Evolutionary conservation across 2,113 vertebrate genomes (phyloP), one percentile per base, ranked within the genome.

Genomic region (Pseudolaguvia tuberculata): DNA sequence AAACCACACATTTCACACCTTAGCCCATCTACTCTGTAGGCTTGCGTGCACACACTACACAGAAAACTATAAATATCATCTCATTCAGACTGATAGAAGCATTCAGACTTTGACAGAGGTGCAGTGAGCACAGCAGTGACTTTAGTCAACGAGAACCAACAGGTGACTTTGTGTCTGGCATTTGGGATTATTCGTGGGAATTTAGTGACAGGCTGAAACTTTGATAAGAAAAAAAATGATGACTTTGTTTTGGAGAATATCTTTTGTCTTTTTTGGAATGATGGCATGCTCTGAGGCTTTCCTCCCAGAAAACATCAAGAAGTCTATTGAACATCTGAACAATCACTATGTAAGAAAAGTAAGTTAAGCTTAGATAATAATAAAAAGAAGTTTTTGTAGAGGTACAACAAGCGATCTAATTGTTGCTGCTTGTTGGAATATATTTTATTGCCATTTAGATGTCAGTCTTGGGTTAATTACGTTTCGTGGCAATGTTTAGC

Each of bases 1-100:
- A 42, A 65, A 45, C 72, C 61, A 68, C 72, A 78, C n/a, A 55
- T 25, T 80, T 81, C 80, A 78, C 80, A 81, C 80, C 76, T 81
- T 70, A 57, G 55, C 65, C 63, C 52, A 75, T 68, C 57, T 48
- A 67, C 68, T 63, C 4, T 68, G 57, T 52, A 17, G 47, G 57
- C 72, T 59, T 2, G n/a, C 29, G 52, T n/a, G 25, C 66, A 39
- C 48, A 35, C 67, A 71, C 75, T 76, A 47, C 73, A 39, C 42
- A 68, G 65, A 70, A 65, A 75, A 75, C 72, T 81, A 81, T 81
- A 81, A 78, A 81, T 76, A 80, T 23, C 61, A n/a, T 72, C 70
- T 72, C 72, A 78, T 55, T 78, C 73, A 72, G 70, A 76, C 61
- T 42, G 77, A 55, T 70, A 55, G 62, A 57, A 14, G 56, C 76